Conservation (phyloP, 2,113 vertebrate species). For the Ammodytes marinus region DNA sequence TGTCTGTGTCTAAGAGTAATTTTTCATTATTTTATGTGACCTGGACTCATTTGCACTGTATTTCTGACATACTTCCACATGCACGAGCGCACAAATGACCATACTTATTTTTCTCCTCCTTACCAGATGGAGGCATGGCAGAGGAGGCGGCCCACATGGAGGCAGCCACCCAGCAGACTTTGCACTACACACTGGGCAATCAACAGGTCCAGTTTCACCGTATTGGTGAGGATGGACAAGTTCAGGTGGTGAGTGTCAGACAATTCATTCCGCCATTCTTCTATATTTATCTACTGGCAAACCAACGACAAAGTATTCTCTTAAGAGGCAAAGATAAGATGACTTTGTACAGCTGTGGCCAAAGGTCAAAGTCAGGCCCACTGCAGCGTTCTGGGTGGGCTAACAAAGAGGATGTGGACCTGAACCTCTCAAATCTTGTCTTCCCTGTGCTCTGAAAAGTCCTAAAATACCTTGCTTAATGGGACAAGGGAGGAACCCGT, state of each 20-base stretch:
- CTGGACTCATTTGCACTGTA: background rate
- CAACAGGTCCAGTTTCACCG: slow-evolving; percentile 97
- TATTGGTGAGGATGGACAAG: slow-evolving; percentile 97
- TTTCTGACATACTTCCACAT: slow-evolving; percentile 14
- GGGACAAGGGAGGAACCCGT: background rate
- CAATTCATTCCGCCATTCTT: background rate
- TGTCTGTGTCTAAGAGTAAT: slow-evolving; percentile 7
- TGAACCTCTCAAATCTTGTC: background rate
- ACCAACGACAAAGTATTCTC: background rate
- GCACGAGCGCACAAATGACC: background rate
- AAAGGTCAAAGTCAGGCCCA: slow-evolving; percentile 51
- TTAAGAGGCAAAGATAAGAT: background rate
- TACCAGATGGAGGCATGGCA: slow-evolving; percentile 75
- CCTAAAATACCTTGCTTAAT: background rate
- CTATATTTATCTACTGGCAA: background rate
- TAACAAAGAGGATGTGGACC: slow-evolving; percentile 44
- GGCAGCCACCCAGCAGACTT: slow-evolving; percentile 90
- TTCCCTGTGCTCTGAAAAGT: slow-evolving; percentile 22
- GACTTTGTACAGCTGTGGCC: slow-evolving; percentile 45
- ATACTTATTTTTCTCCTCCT: slow-evolving; percentile 26
- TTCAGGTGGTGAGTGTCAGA: slow-evolving; percentile 94
- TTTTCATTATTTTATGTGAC: slow-evolving; percentile 4
- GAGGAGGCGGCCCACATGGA: slow-evolving; percentile 87
- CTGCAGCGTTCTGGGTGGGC: slow-evolving; percentile 38
- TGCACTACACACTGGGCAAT: slow-evolving; percentile 96